Evolutionary conservation across 1,140 invertebrate genomes (phyloP), one percentile per base, ranked within the genome.

Genomic region (Stegodyphus mimosarum): DNA sequence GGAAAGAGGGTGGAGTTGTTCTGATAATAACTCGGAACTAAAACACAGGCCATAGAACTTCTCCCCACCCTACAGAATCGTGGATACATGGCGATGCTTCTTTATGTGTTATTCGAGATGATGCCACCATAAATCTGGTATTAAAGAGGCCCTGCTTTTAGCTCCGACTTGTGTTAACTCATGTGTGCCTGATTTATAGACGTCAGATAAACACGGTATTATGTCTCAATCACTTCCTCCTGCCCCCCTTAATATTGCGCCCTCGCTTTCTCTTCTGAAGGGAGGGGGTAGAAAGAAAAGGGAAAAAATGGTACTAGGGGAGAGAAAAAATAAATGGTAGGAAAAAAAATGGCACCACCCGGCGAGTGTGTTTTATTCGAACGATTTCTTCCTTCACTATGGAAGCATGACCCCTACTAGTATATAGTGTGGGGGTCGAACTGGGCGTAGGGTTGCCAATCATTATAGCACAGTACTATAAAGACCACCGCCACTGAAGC

Each of bases 171-270:
- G 80, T 84, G 81, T 76, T 84, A 84, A 84, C 71, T 76, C 73
- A 55, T 75, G 72, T 75, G 72, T 84, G 81, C 81, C 81, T 84
- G 81, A 84, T 84, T 84, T 84, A 84, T 84, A 84, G 81, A 69
- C 81, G 81, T 84, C 81, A 84, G 81, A 84, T 84, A 84, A 84
- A 84, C 81, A 84, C 81, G 71, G 81, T 84, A 84, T 84, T 84
- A 84, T 84, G 81, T 84, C 81, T 84, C 81, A 84, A 84, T 84
- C 81, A 84, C 64, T 84, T 84, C 81, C 72, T 76, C 13, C 50
- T 17, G 51, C 72, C 33, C 70, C 71, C 17, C 55, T 66, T 84
- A 83, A 83, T 83, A 83, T 73, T 63, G 60, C 64, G 13, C 55
- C 78, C 18, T 71, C 67, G n/a, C 78, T 63, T 81, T 53, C 33